Evolutionary conservation across 2,113 vertebrate species (phyloP), one percentile per base, ranked within the genome.

Genomic region (Orthonyx spaldingii): DNA sequence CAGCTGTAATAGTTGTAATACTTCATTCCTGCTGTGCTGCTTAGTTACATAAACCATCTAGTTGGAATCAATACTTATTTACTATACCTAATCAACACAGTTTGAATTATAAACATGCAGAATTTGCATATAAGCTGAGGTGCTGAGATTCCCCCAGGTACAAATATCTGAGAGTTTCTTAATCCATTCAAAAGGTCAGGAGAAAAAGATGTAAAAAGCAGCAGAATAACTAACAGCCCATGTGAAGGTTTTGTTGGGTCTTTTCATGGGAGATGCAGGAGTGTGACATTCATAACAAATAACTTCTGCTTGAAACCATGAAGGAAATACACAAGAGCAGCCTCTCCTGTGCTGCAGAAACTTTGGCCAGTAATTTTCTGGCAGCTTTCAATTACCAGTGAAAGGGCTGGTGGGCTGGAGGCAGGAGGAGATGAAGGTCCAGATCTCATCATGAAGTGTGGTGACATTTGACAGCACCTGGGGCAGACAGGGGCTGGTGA

Each of bases 61-160:
- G 90, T 90, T 82, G 76, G 92, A 96, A 97, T 96, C 94, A 94
- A 96, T 96, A 96, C 93, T 96, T 96, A 94, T 96, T 96, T 97
- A 96, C 93, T 96, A 92, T 92, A 96, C 93, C 93, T 96, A 91
- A 96, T 96, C 96, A 97, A 90, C 94, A 88, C 90, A 83, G 90
- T 93, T 83, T 93, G 94, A 92, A 97, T 95, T 85, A 93, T 78
- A 93, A 96, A 90, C 85, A 77, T 13, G 55, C 1, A 8, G 44
- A 81, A 95, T 96, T 93, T 95, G 64, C 93, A 94, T 94, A 72
- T 57, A 79, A 84, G 83, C 82, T 81, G 90, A 84, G 77, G 50
- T 0, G 0, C 50, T 12, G 30, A 63, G 65, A 83, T 94, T 94
- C 92, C 92, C 94, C 69, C 92, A 94, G 94, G 93, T 93, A 93